Conservation (phyloP, 2,888 invertebrate species). For the Agrenia bidenticulata region DNA sequence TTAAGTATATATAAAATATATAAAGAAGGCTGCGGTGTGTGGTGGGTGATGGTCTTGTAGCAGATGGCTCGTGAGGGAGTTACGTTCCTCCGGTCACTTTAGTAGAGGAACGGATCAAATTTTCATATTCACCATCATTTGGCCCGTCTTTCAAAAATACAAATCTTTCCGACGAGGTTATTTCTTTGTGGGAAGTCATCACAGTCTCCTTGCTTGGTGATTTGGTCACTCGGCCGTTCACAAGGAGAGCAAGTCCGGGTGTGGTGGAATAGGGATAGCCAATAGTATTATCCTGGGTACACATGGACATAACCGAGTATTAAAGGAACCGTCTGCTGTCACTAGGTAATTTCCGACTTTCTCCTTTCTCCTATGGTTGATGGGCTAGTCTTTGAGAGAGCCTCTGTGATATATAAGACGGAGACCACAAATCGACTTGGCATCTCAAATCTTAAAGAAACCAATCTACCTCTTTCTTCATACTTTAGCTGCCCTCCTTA, state of each 20-base stretch:
- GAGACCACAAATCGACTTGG: constrained; percentile 36
- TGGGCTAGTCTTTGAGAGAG: neutral
- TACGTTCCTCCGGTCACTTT: neutral
- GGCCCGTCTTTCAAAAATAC: constrained; percentile 35
- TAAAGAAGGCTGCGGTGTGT: too few relatives aligned
- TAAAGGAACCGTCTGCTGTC: constrained; percentile 45
- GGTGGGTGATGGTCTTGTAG: neutral
- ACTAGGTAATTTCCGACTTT: constrained; percentile 48
- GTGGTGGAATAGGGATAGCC: neutral
- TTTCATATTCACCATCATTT: constrained; percentile 17
- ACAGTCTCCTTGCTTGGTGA: constrained; percentile 28
- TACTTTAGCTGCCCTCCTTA: constrained; percentile 1
- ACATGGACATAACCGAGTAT: constrained; percentile 16
- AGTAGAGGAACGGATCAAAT: constrained; percentile 19
- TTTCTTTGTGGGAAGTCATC: constrained; percentile 38
- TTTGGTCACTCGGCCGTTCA: constrained; percentile 25
- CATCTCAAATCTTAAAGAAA: constrained; percentile 25
- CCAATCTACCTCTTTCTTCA: constrained; percentile 18
- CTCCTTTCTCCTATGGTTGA: constrained; percentile 8
- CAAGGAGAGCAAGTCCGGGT: neutral
- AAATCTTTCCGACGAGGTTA: constrained; percentile 39
- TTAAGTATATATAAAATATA: too few relatives aligned
- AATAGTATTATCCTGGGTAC: too few relatives aligned
- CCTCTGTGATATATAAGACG: neutral
- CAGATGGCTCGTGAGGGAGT: constrained; percentile 2